These are phyloP conservation scores for Lepidurus packardi DNA, from an alignment of 1,140 invertebrate genomes.

Conservation along the genomic window DNA sequence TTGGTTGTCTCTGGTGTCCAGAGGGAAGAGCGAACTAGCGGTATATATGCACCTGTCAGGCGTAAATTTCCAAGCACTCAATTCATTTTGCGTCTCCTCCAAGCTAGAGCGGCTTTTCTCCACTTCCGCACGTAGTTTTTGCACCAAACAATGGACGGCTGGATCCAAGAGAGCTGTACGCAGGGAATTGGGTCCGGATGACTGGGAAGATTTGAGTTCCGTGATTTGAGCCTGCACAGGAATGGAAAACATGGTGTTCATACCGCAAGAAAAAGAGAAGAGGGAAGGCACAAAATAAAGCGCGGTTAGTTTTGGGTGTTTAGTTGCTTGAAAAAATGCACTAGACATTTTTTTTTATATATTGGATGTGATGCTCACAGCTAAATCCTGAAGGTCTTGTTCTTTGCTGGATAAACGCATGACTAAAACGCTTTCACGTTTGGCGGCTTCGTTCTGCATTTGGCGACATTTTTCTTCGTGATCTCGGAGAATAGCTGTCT, in stretches of 20 bases:
- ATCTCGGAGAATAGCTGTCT: background rate
- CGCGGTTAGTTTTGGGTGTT: slow-evolving; percentile 8
- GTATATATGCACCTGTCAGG: slow-evolving; percentile 71
- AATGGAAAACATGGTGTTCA: slow-evolving; percentile 31
- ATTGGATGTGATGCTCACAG: slow-evolving; percentile 58
- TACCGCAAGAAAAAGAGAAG: background rate
- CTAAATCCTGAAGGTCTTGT: slow-evolving; percentile 92
- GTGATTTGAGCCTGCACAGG: slow-evolving; percentile 76
- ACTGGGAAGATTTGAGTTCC: slow-evolving; percentile 77
- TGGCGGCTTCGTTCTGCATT: slow-evolving; percentile 74
- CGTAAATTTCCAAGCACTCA: slow-evolving; percentile 97
- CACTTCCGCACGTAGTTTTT: slow-evolving; percentile 84
- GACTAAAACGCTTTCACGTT: slow-evolving; percentile 84
- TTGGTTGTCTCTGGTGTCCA: background rate
- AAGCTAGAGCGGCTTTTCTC: slow-evolving; percentile 80
- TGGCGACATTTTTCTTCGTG: slow-evolving; percentile 69
- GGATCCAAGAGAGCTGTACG: slow-evolving; percentile 84
- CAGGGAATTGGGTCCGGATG: slow-evolving; percentile 66
- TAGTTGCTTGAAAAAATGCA: background rate
- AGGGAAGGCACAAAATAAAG: slow-evolving; percentile 26
- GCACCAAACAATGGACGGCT: slow-evolving; percentile 89
- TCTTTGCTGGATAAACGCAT: slow-evolving; percentile 87
- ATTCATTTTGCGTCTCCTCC: slow-evolving; percentile 95
- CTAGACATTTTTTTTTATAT: background rate
- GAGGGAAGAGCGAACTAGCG: background rate